phyloP scores from a whole-genome alignment of 1,140 invertebrate species.

The Meloidogyne floridensis region DNA sequence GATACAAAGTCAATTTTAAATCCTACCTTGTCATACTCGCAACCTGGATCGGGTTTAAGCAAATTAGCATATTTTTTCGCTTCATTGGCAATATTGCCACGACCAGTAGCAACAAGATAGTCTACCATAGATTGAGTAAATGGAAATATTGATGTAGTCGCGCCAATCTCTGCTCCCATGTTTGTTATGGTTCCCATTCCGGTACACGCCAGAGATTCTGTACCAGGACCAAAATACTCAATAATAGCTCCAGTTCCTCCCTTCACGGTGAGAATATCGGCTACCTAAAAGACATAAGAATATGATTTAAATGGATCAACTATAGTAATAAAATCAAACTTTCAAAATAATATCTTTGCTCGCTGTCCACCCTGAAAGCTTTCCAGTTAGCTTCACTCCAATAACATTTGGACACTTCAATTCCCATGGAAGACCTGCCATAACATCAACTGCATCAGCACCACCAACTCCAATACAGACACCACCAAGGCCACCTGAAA shows the following conservation, averaged over 20 bases:
- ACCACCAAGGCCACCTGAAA: constrained; percentile 84
- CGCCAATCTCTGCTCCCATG: constrained; percentile 99
- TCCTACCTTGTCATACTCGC: constrained; percentile 81
- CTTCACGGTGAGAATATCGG: constrained; percentile 79
- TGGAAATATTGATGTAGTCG: constrained; percentile 96
- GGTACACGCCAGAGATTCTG: constrained; percentile 96
- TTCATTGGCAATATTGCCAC: constrained; percentile 76
- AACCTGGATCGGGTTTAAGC: constrained; percentile 80
- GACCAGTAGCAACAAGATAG: constrained; percentile 85
- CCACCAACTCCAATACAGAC: constrained; percentile 99
- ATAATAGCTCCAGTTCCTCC: constrained; percentile 98
- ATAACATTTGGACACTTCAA: constrained; percentile 97
- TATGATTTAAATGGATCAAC: background rate
- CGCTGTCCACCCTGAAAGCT: constrained; percentile 93
- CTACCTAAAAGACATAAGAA: constrained; percentile 73
- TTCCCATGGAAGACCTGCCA: constrained; percentile 99
- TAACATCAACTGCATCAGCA: constrained; percentile 98
- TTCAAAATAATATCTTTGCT: constrained; percentile 95
- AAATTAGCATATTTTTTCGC: constrained; percentile 78
- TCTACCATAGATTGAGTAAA: constrained; percentile 91
- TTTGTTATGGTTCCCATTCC: constrained; percentile 78
- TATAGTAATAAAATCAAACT: constrained; percentile 40
- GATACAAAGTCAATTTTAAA: constrained; percentile 22
- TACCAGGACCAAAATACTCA: constrained; percentile 95
- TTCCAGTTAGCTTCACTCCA: constrained; percentile 92